Evolutionary conservation across 2,113 vertebrate genomes (phyloP), one percentile per base, ranked within the genome.

Genomic region (Indicator indicator): DNA sequence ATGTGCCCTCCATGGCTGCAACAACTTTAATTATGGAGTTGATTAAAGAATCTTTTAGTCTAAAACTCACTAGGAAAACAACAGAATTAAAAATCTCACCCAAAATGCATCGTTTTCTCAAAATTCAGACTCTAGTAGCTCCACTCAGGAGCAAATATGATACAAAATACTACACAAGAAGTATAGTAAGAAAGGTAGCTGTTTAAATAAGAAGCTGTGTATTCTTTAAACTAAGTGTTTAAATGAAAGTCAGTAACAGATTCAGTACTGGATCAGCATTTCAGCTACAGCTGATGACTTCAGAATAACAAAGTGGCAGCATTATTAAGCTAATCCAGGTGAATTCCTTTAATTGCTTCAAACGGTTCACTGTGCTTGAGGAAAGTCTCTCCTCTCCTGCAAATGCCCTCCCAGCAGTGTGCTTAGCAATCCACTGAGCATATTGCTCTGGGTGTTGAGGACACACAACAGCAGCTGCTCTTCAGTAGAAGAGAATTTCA

Each of bases 1-100:
- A 46, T 0, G 0, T 27, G 48, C 11, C 32, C 18, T 58, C 33
- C 40, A 15, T 1, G 0, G 36, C 50, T 69, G 24, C 20, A 74
- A 6, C 54, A 79, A 40, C 13, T 74, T 58, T 54, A 63, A 62
- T 58, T 32, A 59, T 4, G 2, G 48, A 74, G 36, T 20, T 59
- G 28, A 70, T 70, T 42, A 46, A 59, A 70, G 64, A 42, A 70
- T 8, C 3, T 46, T 56, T 78, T 55, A 50, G 30, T 28, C 46
- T 56, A 48, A 67, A 89, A 21, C 33, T 44, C 2, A 62, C 11
- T 62, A 82, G 11, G 18, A 72, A 67, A 67, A 67, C 6, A 2
- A 56, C 2, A 76, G 44, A 60, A 62, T n/a, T 82, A 44, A 52
- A 44, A 40, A 9, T 83, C 52, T 56, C 6, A 5, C 36, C 14